Percentiles rank a stretch among this genome's conserved stretches.
Conservation (phyloP, 2,113 vertebrate species). For the Labeo catla region DNA sequence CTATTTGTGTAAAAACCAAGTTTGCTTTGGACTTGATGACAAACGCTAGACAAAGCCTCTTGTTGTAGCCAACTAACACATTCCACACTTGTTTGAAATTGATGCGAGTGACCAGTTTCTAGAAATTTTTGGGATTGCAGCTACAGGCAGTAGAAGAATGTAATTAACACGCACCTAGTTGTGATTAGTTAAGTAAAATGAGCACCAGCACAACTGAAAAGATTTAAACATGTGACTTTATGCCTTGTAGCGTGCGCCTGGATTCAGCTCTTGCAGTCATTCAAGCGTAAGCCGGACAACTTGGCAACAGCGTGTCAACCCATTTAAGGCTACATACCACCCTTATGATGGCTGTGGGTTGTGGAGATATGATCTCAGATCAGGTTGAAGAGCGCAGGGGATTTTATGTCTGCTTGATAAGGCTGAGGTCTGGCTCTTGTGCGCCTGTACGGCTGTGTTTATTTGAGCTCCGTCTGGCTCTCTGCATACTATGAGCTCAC, state of each 20-base stretch:
- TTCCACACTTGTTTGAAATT: neutral
- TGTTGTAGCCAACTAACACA: neutral
- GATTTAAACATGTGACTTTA: neutral
- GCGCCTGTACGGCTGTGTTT: conserved; percentile 45
- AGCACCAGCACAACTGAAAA: neutral
- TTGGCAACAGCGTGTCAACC: conserved; percentile 15
- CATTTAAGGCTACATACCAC: conserved; percentile 40
- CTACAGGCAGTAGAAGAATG: neutral
- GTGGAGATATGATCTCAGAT: conserved; percentile 26
- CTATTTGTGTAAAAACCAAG: no score
- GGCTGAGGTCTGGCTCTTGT: conserved; percentile 42
- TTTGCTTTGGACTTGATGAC: no score
- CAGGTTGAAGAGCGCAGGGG: conserved; percentile 13
- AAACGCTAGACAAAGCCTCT: neutral
- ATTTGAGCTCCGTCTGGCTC: conserved; percentile 55
- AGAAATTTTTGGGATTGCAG: neutral
- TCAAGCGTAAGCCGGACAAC: neutral
- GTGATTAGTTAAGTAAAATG: neutral
- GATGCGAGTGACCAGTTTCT: neutral
- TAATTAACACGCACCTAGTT: neutral
- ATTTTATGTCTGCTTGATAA: conserved; percentile 53
- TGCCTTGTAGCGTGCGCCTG: neutral
- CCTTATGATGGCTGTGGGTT: conserved; percentile 38
- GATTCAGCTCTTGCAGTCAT: neutral
- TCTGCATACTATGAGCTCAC: conserved; percentile 49